Percentiles rank a stretch among this genome's conserved stretches.
Conservation (phyloP, 1,140 invertebrate species). For the Trichonephila clavipes region DNA sequence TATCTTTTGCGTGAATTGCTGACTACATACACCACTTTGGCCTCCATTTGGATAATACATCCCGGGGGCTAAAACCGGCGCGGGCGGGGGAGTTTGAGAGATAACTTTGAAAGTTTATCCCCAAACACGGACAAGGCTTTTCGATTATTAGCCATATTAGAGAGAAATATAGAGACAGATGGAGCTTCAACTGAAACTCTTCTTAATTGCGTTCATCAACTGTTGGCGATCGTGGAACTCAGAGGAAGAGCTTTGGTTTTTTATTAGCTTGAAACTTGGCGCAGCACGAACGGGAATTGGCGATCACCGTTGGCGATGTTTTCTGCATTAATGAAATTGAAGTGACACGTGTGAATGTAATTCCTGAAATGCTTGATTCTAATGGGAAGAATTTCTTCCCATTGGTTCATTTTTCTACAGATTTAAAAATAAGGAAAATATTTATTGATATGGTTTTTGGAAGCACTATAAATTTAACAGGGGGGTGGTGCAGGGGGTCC, state of each 20-base stretch:
- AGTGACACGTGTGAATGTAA: neutral
- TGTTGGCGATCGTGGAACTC: constrained; percentile 14
- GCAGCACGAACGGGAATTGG: constrained; percentile 57
- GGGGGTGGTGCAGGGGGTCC: too few species aligned
- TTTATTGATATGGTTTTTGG: neutral
- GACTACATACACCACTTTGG: constrained; percentile 53
- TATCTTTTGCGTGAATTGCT: neutral
- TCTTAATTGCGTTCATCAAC: constrained; percentile 74
- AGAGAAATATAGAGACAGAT: constrained; percentile 69
- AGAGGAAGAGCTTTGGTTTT: constrained; percentile 65
- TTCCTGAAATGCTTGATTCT: neutral
- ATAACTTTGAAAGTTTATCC: constrained; percentile 75
- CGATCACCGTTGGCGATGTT: constrained; percentile 4
- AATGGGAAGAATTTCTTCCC: too few species aligned
- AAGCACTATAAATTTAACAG: too few species aligned
- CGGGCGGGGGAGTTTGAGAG: constrained; percentile 57
- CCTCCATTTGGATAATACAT: neutral
- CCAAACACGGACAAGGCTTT: constrained; percentile 67
- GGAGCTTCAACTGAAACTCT: constrained; percentile 41
- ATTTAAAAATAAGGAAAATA: neutral
- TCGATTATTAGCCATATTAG: constrained; percentile 74
- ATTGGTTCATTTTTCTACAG: too few species aligned
- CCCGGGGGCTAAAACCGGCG: constrained; percentile 29
- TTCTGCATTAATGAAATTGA: neutral
- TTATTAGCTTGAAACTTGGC: constrained; percentile 61